Base-by-base conservation (phyloP, 2,797 vertebrate genomes). In the Acipenser transmontanus region DNA sequence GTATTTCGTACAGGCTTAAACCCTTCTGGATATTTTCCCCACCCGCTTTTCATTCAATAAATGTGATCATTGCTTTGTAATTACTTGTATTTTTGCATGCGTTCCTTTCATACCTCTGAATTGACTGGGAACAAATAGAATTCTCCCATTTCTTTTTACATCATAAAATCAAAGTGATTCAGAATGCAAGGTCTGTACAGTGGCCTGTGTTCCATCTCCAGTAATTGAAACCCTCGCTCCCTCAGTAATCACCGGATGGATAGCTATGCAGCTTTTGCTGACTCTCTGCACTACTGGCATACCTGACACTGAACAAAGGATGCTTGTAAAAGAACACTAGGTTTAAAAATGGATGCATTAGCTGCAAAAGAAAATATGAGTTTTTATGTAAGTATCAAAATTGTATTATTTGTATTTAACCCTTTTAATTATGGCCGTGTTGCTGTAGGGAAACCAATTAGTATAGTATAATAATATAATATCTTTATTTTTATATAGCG, bases 251-350 rank as follows among this genome's bases (percentile, higher is more conserved):
- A 57, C 54, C 7, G 12, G 54, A 57, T 57, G 6, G 54, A n/a
- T 57, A 57, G 6, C 14, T 57, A 57, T 57, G 54, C 54, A n/a
- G 54, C 34, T 57, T 57, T n/a, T 57, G 54, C 54, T 57, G 54
- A 57, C 54, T 11, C 54, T 57, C 11, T 57, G 14, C 7, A 57
- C 54, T 13, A 11, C 12, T 57, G 6, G 54, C 4, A 52, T 52
- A 4, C 54, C 54, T 57, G 54, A 11, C 12, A 13, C 14, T 1
- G 6, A 57, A n/a, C 12, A 11, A 57, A n/a, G 12, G 54, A 13
- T n/a, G 12, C 54, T 57, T 34, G 34, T 3, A 34, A 34, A 34
- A 34, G 34, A 34, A 34, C 34, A 34, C 2, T 34, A 34, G 4
- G 34, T 34, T 54, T 54, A 54, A 9, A 54, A n/a, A 54, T 54